Percentiles rank a stretch among this genome's conserved stretches.
Conservation (phyloP, 2,888 invertebrate genomes). For the Lumbricus terrestris region DNA sequence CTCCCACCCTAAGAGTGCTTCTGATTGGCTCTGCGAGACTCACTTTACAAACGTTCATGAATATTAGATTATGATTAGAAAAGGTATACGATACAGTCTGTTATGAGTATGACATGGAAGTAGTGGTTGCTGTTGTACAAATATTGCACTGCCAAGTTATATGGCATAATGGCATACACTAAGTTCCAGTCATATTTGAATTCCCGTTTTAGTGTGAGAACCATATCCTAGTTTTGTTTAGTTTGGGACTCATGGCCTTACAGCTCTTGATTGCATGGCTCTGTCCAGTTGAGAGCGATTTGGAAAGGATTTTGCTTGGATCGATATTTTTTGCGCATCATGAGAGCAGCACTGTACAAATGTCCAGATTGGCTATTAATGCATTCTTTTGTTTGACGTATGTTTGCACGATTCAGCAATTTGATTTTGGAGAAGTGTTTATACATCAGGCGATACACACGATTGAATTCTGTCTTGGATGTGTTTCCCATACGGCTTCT, state of each 20-base stretch:
- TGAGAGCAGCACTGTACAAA: no score
- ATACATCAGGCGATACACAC: slow-evolving; percentile 96
- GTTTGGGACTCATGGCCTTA: no score
- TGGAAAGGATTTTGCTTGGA: no score
- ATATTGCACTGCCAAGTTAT: neutral
- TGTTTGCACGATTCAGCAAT: slow-evolving; percentile 49
- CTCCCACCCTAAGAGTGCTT: no score
- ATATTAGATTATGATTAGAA: no score
- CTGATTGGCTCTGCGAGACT: no score
- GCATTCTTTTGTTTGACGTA: neutral
- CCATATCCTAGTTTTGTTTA: neutral
- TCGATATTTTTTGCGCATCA: no score
- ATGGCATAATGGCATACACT: no score
- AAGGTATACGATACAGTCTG: neutral
- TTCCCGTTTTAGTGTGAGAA: neutral
- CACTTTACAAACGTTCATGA: no score
- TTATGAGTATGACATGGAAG: no score
- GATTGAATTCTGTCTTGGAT: slow-evolving; percentile 96
- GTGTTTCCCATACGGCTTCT: slow-evolving; percentile 97
- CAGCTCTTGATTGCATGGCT: no score
- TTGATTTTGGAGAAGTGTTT: slow-evolving; percentile 82
- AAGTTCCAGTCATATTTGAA: neutral
- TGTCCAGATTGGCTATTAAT: neutral
- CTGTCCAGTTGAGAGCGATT: no score
- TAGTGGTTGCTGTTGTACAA: neutral